Conservation (phyloP, 2,113 vertebrate species). For the Macrotis lagotis region DNA sequence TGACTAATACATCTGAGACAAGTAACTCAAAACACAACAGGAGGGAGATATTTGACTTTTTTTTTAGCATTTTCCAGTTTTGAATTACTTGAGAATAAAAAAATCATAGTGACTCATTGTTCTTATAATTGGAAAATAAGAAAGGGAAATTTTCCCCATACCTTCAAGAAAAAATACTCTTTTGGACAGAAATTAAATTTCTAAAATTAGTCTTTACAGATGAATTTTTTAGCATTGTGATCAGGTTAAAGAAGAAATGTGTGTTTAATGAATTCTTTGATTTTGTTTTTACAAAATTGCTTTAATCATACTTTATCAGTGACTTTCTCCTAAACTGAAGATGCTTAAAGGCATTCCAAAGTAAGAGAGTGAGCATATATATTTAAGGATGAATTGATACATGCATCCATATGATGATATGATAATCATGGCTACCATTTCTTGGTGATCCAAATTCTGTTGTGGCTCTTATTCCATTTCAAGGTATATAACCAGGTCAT, state of each 20-base stretch:
- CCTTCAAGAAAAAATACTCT: conserved; percentile 37
- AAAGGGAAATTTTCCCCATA: conserved; percentile 30
- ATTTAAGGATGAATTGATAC: conserved; percentile 31
- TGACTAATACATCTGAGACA: conserved; percentile 67
- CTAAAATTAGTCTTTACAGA: not conserved
- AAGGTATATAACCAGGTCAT: not conserved
- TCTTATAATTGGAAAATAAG: conserved; percentile 30
- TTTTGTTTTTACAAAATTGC: conserved; percentile 26
- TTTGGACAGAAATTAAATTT: not conserved
- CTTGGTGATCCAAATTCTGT: not conserved
- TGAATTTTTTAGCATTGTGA: conserved; percentile 31
- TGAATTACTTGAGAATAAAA: conserved; percentile 35
- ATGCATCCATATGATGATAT: not conserved
- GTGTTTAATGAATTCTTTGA: conserved; percentile 10
- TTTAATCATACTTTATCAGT: conserved; percentile 39
- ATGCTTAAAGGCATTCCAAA: not conserved
- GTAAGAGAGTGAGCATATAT: not conserved
- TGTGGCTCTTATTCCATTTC: not conserved
- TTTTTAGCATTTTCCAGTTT: conserved; percentile 47
- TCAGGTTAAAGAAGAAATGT: conserved; percentile 26
- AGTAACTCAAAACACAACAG: conserved; percentile 59
- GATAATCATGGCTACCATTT: conserved; percentile 12
- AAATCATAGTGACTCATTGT: conserved; percentile 24
- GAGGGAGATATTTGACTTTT: conserved; percentile 21
- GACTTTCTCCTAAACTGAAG: conserved; percentile 10